Evolutionary conservation across 92 coral and sea anemone genomes (phyloP), one percentile per base, ranked within the genome.

Genomic region (Epizoanthus illoricatus): DNA sequence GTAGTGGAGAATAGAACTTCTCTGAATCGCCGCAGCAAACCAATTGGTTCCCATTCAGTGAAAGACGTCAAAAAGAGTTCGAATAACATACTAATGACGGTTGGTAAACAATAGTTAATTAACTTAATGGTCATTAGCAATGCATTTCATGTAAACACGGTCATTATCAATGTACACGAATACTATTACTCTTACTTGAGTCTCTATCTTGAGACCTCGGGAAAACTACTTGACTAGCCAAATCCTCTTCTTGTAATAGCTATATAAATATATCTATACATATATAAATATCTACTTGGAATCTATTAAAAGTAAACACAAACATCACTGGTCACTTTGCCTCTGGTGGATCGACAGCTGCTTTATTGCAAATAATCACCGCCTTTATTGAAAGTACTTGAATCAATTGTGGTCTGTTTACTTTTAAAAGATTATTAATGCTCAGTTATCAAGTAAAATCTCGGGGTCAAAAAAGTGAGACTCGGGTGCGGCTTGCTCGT

Each of bases 101-200:
- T 85, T 81, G 62, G 68, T 79, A 66, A 87, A 92, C 93, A 89
- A 87, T 89, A 69, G 80, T 81, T 81, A 89, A 87, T 92, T 85
- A 92, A 62, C 89, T 69, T 82, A 87, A 84, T 82, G 84, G 43
- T 21, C 42, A 78, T 78, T 78, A 62, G 71, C 43, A 64, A 62
- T 45, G 81, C 71, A 41, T 61, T 78, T 78, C 69, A 40, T n/a
- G 71, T 41, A 78, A 75, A 78, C 71, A 78, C 71, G 56, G 76
- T 49, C 60, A 71, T 71, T 43, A 63, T 78, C 71, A 63, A 56
- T 16, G 9, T 20, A n/a, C 71, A 61, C 47, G 69, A 45, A 68
- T 9, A 57, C 59, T 73, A n/a, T 10, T 47, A 52, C 55, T 19
- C 7, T 71, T 39, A 13, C 61, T 13, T 63, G 43, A 52, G 56